Percentiles rank a stretch among this genome's conserved stretches.
Conservation (phyloP, 2,888 invertebrate species). For the Leucozona laternaria region DNA sequence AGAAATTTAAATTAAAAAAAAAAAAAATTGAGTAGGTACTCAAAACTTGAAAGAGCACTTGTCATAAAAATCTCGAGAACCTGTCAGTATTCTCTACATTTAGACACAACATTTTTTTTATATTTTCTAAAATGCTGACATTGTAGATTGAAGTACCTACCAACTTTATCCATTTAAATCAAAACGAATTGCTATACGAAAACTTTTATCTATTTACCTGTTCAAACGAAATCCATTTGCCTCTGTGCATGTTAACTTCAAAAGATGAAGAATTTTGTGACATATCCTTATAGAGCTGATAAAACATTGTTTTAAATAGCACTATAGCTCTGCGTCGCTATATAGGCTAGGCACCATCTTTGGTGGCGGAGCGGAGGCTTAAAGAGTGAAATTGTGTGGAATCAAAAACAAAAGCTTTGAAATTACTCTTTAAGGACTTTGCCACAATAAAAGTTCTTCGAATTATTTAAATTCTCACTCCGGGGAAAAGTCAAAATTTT, state of each 20-base stretch:
- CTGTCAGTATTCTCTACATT: constrained; percentile 12
- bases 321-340: background rate
- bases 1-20: background rate
- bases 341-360: background rate
- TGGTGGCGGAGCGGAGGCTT: background rate
- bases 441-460: background rate
- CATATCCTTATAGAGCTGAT: background rate
- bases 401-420: background rate
- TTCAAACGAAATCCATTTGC: constrained; percentile 31
- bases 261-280: constrained; percentile 11
- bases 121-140: constrained; percentile 19
- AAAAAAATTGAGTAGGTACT: background rate
- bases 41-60: constrained; percentile 19
- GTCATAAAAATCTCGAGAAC: constrained; percentile 9
- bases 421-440: background rate
- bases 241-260: constrained; percentile 19
- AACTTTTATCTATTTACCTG: constrained; percentile 26
- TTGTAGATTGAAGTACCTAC: background rate
- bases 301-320: background rate
- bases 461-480: constrained; percentile 11
- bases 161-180: constrained; percentile 34
- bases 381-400: constrained; percentile 4
- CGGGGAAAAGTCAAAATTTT: background rate
- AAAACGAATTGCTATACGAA: constrained; percentile 34
- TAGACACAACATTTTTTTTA: background rate